A percentile compares a stretch with the other conserved stretches of the same genome.
These are phyloP conservation scores for Agrilus mali DNA, from an alignment of 2,888 invertebrate genomes.

Conservation along the genomic window DNA sequence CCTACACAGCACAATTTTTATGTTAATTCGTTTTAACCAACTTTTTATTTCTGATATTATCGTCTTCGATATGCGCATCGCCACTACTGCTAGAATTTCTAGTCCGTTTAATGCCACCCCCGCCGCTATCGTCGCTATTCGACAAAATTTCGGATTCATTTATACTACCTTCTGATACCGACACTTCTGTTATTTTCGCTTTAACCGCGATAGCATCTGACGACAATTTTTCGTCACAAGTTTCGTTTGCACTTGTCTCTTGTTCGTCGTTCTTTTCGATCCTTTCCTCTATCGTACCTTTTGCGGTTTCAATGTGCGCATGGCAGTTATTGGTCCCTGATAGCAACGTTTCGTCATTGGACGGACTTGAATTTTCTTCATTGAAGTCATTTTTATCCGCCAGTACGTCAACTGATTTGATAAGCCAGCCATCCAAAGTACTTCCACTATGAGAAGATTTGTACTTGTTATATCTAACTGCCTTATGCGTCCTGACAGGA, in stretches of 20 bases:
- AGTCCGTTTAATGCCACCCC: conserved; percentile 8
- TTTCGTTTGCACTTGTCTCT: conserved; percentile 1
- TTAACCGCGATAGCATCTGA: conserved; percentile 4
- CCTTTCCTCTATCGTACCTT: not conserved
- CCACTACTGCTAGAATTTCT: conserved; percentile 6
- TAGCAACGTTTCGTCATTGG: too few species aligned
- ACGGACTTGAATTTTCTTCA: too few species aligned
- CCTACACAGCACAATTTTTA: not conserved
- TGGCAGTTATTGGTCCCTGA: too few species aligned
- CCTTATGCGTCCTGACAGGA: too few species aligned
- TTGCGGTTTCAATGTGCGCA: not conserved
- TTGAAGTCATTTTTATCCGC: too few species aligned
- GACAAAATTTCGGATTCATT: not conserved
- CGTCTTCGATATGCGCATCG: conserved; percentile 10
- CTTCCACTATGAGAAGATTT: not conserved
- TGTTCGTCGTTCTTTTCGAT: conserved; percentile 3
- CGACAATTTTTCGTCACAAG: conserved; percentile 1
- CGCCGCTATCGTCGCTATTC: too few species aligned
- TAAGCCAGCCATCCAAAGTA: not conserved
- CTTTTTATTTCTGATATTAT: conserved; percentile 10
- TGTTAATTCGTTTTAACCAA: conserved; percentile 11
- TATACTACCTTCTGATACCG: not conserved
- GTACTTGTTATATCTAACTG: too few species aligned
- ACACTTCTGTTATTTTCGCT: conserved; percentile 6
- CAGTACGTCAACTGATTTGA: not conserved